These are phyloP conservation scores for Haliclona indistincta DNA, from an alignment of 37 sponge, comb jelly and placozoan genomes.

Conservation along the genomic window DNA sequence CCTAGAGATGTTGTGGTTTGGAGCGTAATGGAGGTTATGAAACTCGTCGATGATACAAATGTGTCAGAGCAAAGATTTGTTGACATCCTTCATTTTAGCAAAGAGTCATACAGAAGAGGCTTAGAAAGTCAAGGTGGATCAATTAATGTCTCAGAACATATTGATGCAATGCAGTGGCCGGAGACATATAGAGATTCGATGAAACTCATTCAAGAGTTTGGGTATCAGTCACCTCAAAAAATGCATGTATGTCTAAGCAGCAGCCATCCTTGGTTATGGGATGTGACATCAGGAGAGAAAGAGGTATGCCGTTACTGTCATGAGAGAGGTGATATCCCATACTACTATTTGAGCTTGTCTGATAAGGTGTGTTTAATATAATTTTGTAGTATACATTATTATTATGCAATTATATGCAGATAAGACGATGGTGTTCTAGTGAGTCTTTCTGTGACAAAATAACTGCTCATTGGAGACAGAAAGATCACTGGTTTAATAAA, in stretches of 20 bases:
- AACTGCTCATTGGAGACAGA: conserved; percentile 29
- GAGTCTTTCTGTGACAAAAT: conserved; percentile 8
- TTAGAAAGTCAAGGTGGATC: neutral
- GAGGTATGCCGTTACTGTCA: neutral
- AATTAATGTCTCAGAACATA: too few species aligned
- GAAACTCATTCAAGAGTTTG: neutral
- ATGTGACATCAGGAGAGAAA: neutral
- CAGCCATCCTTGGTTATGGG: neutral
- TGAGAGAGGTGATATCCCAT: neutral
- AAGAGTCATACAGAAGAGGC: neutral
- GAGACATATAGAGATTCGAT: neutral
- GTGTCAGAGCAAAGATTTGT: neutral
- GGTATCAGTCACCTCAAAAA: neutral
- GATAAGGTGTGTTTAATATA: too few species aligned
- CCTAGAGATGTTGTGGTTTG: neutral
- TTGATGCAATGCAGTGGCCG: too few species aligned
- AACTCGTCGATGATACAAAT: neutral
- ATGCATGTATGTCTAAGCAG: neutral
- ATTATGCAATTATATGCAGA: too few species aligned
- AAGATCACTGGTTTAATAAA: conserved; percentile 14
- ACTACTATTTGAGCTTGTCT: neutral
- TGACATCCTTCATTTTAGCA: neutral
- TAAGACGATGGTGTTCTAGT: conserved; percentile 1
- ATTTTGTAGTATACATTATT: too few species aligned
- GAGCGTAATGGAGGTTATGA: neutral